phyloP scores from a whole-genome alignment of 2,113 vertebrate genomes.

The Aptenodytes forsteri region DNA sequence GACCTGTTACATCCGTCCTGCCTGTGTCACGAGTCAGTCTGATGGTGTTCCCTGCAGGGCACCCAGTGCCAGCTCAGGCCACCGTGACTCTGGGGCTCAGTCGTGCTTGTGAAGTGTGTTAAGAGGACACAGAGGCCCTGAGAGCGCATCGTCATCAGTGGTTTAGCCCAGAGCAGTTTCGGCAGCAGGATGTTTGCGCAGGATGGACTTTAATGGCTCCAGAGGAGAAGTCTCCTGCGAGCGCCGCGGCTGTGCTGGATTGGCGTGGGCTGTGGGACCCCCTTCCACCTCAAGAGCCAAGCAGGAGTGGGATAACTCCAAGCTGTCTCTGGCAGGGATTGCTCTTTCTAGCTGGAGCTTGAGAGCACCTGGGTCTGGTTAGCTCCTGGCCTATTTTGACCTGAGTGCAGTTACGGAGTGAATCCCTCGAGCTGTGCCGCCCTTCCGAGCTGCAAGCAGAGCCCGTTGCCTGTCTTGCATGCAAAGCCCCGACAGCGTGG shows the following conservation, averaged over 20 bases:
- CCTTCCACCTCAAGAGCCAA: rapidly evolving
- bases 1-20: neutral
- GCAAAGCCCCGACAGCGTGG: neutral
- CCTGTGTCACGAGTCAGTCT: neutral
- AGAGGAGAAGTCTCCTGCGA: neutral
- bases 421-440: neutral
- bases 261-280: rapidly evolving
- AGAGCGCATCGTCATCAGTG: rapidly evolving
- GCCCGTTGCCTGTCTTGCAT: neutral
- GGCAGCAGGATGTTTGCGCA: neutral
- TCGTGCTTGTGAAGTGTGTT: neutral
- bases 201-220: neutral
- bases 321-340: neutral
- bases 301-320: rapidly evolving
- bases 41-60: neutral
- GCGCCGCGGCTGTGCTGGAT: rapidly evolving
- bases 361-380: neutral
- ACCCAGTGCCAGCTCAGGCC: neutral
- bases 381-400: neutral
- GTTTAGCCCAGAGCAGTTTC: neutral
- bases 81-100: neutral
- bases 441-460: neutral
- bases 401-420: neutral
- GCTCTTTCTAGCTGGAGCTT: neutral
- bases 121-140: neutral